Evolutionary conservation across 1,140 invertebrate species (phyloP).

Genomic region (Schlechtendalia chinensis): DNA sequence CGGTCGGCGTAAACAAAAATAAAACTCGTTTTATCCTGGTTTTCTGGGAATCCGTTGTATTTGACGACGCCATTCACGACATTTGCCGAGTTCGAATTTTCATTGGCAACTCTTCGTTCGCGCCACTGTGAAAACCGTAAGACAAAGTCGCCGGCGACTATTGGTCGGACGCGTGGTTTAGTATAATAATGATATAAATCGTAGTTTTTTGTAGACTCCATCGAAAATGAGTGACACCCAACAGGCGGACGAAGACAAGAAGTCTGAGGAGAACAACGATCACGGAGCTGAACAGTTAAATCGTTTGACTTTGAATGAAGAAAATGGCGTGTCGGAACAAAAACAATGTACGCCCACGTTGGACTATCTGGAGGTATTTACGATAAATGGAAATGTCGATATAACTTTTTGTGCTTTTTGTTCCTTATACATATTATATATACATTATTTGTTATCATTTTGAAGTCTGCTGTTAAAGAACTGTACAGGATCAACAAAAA

Average conservation of each 20-base stretch:
- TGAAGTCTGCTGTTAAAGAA: conserved; percentile 1
- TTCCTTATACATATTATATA: too few relatives aligned
- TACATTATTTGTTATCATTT: neutral
- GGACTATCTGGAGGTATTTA: conserved; percentile 25
- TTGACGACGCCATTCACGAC: too few relatives aligned
- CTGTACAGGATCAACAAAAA: conserved; percentile 6
- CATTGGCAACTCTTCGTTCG: neutral
- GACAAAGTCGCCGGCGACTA: neutral
- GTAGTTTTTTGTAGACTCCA: neutral
- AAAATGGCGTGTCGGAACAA: neutral
- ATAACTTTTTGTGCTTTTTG: neutral
- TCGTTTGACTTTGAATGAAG: neutral
- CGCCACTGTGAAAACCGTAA: neutral
- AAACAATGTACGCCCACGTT: conserved; percentile 8
- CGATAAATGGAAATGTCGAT: neutral
- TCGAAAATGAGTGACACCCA: neutral
- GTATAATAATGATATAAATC: too few relatives aligned
- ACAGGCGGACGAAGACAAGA: neutral
- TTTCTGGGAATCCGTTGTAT: too few relatives aligned
- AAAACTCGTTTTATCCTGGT: too few relatives aligned
- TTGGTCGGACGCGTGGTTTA: too few relatives aligned
- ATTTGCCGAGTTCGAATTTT: neutral
- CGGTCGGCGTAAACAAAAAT: neutral
- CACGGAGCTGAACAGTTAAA: neutral
- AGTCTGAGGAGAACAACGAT: neutral